Evolutionary conservation across 1,140 invertebrate genomes (phyloP).

Genomic region (Drosophila punjabiensis): DNA sequence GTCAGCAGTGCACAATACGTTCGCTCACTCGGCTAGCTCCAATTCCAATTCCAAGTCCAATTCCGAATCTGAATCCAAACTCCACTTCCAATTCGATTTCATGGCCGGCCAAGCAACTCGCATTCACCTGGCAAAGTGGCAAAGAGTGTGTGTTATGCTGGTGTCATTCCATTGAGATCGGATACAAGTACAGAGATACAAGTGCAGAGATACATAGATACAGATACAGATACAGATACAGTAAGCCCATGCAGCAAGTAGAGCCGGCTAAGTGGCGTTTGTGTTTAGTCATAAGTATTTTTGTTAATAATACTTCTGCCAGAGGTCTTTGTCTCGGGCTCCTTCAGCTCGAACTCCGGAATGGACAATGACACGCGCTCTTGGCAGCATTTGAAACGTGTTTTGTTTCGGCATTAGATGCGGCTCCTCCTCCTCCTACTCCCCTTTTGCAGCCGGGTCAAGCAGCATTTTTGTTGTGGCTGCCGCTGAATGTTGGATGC

Average conservation of each 20-base stretch:
- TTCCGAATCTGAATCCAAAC: conserved; percentile 38
- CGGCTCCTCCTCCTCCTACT: background rate
- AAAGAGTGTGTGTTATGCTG: conserved; percentile 33
- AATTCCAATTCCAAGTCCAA: conserved; percentile 58
- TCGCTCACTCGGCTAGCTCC: conserved; percentile 47
- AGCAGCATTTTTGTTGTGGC: conserved; percentile 60
- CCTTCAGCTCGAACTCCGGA: conserved; percentile 38
- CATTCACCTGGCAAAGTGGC: conserved; percentile 63
- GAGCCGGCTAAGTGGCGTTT: conserved; percentile 61
- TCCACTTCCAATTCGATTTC: conserved; percentile 75
- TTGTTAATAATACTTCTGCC: conserved; percentile 44
- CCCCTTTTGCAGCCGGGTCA: conserved; percentile 29
- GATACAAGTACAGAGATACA: conserved; percentile 18
- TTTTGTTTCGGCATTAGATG: conserved; percentile 49
- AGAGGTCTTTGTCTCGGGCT: conserved; percentile 72
- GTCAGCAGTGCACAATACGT: conserved; percentile 15
- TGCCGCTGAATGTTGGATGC: conserved; percentile 24
- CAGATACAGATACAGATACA: conserved; percentile 24
- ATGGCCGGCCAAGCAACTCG: conserved; percentile 68
- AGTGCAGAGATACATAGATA: too few relatives aligned
- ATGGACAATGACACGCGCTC: conserved; percentile 70
- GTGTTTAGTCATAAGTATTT: conserved; percentile 61
- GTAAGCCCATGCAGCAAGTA: conserved; percentile 13
- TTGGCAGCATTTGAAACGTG: conserved; percentile 59
- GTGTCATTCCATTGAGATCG: conserved; percentile 66